Percentiles rank a stretch among this genome's conserved stretches.
Evolutionary conservation across 2,113 vertebrate species (phyloP).

Genomic region (Tragelaphus scriptus): DNA sequence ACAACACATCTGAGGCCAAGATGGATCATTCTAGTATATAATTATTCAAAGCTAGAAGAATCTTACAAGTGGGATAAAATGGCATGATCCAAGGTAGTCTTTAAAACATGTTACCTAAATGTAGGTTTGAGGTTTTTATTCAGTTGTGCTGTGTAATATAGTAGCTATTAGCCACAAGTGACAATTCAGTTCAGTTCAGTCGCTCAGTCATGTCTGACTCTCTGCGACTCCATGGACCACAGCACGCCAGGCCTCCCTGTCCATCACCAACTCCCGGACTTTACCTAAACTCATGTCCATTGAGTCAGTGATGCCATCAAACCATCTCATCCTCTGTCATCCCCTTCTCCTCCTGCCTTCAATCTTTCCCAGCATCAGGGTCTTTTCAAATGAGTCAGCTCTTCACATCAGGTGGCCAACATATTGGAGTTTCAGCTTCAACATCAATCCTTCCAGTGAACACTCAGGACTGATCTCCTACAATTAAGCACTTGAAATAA

Average conservation of each 20-base stretch:
- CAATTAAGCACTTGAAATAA: neutral
- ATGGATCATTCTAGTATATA: neutral
- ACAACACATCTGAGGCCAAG: neutral
- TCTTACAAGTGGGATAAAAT: neutral
- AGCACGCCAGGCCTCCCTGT: neutral
- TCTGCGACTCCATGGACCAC: rapidly evolving
- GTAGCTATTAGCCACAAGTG: neutral
- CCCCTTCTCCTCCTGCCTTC: neutral
- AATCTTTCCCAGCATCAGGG: neutral
- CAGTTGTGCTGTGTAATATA: neutral
- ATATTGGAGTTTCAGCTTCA: neutral
- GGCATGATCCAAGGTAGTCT: neutral
- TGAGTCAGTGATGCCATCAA: neutral
- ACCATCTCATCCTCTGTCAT: neutral
- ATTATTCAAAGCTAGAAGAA: neutral
- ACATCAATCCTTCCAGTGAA: neutral
- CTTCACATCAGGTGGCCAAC: neutral
- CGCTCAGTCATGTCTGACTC: neutral
- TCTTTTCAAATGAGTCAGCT: neutral
- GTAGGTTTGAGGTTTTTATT: neutral
- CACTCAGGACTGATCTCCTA: neutral
- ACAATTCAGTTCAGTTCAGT: neutral
- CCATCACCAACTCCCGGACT: neutral
- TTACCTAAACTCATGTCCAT: neutral
- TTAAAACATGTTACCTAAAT: neutral